phyloP scores from a whole-genome alignment of 2,888 invertebrate species.

The Hybos culiciformis region DNA sequence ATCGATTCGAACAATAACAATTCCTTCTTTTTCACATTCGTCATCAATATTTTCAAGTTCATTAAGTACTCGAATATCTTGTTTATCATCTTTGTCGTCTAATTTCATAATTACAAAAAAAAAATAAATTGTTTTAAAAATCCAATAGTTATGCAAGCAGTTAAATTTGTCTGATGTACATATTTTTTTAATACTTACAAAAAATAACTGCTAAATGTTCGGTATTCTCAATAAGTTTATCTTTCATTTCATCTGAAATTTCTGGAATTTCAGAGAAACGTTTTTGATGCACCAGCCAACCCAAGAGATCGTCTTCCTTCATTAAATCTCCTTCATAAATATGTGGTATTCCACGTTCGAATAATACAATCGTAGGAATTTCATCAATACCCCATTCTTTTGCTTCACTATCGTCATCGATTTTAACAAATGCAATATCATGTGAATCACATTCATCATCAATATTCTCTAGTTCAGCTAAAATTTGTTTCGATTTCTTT shows the following conservation, averaged over 20 bases:
- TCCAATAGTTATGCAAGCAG: not conserved
- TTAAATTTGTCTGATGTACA: not conserved
- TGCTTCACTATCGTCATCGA: conserved; percentile 75
- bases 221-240: conserved; percentile 67
- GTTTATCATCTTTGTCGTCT: conserved; percentile 84
- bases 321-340: conserved; percentile 71
- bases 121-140: not conserved
- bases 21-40: conserved; percentile 77
- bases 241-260: conserved; percentile 88
- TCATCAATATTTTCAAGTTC: conserved; percentile 88
- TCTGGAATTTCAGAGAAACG: conserved; percentile 83
- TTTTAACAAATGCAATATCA: conserved; percentile 83
- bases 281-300: conserved; percentile 84
- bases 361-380: conserved; percentile 68
- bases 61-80: conserved; percentile 73
- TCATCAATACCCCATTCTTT: conserved; percentile 78
- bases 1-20: conserved; percentile 80
- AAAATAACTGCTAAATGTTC: conserved; percentile 79
- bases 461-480: conserved; percentile 76
- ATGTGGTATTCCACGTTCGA: conserved; percentile 59
- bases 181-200: conserved; percentile 48
- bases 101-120: conserved; percentile 7
- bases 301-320: conserved; percentile 79
- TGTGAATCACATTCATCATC: conserved; percentile 89
- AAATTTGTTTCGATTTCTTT: conserved; percentile 75